phyloP scores from a whole-genome alignment of 1,140 invertebrate species.

The Scaptomyza hsui region DNA sequence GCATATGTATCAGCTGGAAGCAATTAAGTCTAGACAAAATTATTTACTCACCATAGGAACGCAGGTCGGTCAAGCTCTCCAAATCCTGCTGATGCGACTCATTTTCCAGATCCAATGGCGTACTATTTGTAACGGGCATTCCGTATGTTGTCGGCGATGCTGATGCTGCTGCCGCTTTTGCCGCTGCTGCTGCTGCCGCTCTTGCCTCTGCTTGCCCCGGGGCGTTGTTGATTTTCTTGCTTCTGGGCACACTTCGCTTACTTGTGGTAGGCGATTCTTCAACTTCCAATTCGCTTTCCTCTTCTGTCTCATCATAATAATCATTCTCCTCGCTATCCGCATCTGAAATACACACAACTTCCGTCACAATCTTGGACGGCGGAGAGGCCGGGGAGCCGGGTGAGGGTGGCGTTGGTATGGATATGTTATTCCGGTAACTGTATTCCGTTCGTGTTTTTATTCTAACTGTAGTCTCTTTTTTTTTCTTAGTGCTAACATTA shows the following conservation, averaged over 20 bases:
- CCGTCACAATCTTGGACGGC: constrained; percentile 22
- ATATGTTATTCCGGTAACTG: constrained; percentile 58
- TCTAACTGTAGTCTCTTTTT: constrained; percentile 13
- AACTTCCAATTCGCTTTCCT: constrained; percentile 34
- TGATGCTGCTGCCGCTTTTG: constrained; percentile 33
- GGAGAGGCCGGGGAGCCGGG: constrained; percentile 38
- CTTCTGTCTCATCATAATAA: constrained; percentile 35
- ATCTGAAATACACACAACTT: constrained; percentile 57
- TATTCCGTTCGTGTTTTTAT: constrained; percentile 34
- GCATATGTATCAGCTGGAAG: neutral
- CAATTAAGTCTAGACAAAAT: constrained; percentile 14
- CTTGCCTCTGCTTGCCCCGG: constrained; percentile 1
- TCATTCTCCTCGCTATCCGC: constrained; percentile 62
- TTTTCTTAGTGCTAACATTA: constrained; percentile 41
- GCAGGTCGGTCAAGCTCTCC: constrained; percentile 64
- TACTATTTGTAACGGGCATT: constrained; percentile 58
- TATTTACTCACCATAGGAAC: constrained; percentile 68
- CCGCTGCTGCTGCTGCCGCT: constrained; percentile 44
- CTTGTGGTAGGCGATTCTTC: constrained; percentile 32
- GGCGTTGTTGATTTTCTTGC: constrained; percentile 7
- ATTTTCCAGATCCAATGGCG: constrained; percentile 65
- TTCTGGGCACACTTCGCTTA: constrained; percentile 15
- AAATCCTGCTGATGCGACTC: constrained; percentile 65
- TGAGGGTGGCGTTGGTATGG: constrained; percentile 56
- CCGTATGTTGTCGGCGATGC: constrained; percentile 39